phyloP scores from a whole-genome alignment of 2,113 vertebrate genomes.

The Pycnonotus jocosus region DNA sequence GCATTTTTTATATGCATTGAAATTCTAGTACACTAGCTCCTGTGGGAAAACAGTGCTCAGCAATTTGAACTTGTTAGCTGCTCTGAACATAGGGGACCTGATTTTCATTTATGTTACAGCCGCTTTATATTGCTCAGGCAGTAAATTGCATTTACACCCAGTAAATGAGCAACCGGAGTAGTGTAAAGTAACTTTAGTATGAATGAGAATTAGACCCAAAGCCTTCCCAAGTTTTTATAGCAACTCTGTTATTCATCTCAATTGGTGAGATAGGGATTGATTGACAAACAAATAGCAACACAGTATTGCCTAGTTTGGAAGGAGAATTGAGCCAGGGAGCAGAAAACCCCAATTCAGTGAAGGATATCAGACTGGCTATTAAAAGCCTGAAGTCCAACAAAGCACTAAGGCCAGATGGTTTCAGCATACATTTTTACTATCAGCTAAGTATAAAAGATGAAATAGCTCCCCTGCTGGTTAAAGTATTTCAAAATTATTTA shows the following conservation, averaged over 20 bases:
- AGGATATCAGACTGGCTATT: constrained; percentile 64
- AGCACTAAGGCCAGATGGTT: constrained; percentile 70
- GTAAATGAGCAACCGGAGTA: constrained; percentile 23
- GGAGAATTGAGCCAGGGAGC: constrained; percentile 64
- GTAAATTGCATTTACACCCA: constrained; percentile 53
- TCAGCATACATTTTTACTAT: constrained; percentile 64
- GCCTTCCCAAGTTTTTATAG: constrained; percentile 55
- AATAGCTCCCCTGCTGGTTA: constrained; percentile 64
- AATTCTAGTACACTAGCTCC: constrained; percentile 3
- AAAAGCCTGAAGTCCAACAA: constrained; percentile 57
- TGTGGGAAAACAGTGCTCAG: constrained; percentile 42
- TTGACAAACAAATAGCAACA: constrained; percentile 63
- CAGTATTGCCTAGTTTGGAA: constrained; percentile 45
- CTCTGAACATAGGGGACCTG: constrained; percentile 51
- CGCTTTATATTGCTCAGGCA: constrained; percentile 42
- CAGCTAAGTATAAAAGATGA: constrained; percentile 64
- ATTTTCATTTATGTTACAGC: constrained; percentile 55
- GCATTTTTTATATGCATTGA: constrained; percentile 41
- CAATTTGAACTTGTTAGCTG: constrained; percentile 49
- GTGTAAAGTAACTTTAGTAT: constrained; percentile 37
- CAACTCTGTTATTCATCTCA: constrained; percentile 63
- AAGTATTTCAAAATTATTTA: constrained; percentile 66
- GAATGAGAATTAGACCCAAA: constrained; percentile 53
- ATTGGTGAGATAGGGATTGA: constrained; percentile 63
- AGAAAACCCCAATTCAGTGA: constrained; percentile 58